Base-by-base conservation (phyloP, 2,888 invertebrate species). In the Chirona hameri region DNA sequence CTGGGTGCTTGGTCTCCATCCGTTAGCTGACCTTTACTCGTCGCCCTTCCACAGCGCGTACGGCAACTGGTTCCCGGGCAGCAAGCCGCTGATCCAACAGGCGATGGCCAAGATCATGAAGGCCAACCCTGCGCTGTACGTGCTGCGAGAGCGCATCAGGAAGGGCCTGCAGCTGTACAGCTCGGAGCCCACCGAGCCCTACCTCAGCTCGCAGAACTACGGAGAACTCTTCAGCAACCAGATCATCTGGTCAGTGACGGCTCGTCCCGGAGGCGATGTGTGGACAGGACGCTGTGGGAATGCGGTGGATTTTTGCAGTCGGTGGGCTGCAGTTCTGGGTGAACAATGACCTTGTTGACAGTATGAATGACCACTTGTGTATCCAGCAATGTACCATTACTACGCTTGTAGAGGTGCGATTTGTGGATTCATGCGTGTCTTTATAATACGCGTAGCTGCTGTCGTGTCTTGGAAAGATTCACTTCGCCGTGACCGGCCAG, bases 91-190 rank as follows among this genome's bases (percentile, higher is more conserved):
- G 27, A 98, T 99, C 86, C 99, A 99, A 87, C 98, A 98, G 89
- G 98, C 99, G 0, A 99, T 99, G 99, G 99, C 99, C 0, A 99
- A 99, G 89, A 99, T 99, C 86, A 99, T 99, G 97, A 99, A 99
- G 89, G 99, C 99, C 0, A 99, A 99, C 90, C 99, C 99, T 0
- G 99, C 99, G 0, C 89, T 99, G 85, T 99, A 99, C 89, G 99
- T 99, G 85, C 89, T 99, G 83, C 91, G 99, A 52, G 99, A 99
- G 89, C 94, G 99, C 86, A 99, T 99, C 84, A 92, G 99, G n/a
- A 99, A 99, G 89, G 99, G 99, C 4, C 89, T 99, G 84, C 99
- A 99, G 87, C 90, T 99, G 81, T 99, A 99, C 89, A 98, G 98
- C 0, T 98, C 98, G 0, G 99, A 99, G 88, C 99, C 99, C 0